phyloP scores from a whole-genome alignment of 2,113 vertebrate genomes.

The Crotalus tigris region DNA sequence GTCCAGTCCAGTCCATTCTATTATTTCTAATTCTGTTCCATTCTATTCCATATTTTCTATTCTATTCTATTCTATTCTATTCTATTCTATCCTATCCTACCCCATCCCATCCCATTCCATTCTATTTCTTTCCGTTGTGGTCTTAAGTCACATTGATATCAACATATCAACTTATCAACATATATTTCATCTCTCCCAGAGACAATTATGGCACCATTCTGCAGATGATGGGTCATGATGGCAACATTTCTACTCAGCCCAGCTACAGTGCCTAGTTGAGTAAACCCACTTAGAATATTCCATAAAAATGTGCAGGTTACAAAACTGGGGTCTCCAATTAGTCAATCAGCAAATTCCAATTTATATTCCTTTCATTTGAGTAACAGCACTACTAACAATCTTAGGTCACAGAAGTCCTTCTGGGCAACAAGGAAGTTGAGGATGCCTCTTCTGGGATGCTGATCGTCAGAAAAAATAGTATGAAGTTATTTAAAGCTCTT shows the following conservation, averaged over 20 bases:
- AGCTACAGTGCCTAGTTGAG: neutral
- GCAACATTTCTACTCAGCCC: neutral
- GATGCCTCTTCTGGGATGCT: neutral
- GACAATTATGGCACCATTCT: neutral
- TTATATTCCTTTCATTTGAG: neutral
- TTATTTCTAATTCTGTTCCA: too few relatives aligned
- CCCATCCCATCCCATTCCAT: too few relatives aligned
- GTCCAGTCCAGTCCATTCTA: too few relatives aligned
- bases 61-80: too few relatives aligned
- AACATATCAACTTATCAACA: neutral
- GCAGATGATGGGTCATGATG: neutral
- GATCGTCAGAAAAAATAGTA: neutral
- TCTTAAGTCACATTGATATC: too few relatives aligned
- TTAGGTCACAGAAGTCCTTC: neutral
- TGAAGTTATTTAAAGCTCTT: neutral
- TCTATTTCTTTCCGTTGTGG: too few relatives aligned
- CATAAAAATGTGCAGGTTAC: neutral
- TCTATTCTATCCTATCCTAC: too few relatives aligned
- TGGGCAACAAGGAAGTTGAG: neutral
- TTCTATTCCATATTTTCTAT: too few relatives aligned
- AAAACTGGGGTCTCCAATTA: neutral
- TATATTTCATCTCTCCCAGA: neutral
- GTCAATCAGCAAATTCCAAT: neutral
- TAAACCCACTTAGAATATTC: neutral
- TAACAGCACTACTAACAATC: neutral